These are phyloP conservation scores for Brachionichthys hirsutus DNA, from an alignment of 2,113 vertebrate genomes.

Conservation along the genomic window DNA sequence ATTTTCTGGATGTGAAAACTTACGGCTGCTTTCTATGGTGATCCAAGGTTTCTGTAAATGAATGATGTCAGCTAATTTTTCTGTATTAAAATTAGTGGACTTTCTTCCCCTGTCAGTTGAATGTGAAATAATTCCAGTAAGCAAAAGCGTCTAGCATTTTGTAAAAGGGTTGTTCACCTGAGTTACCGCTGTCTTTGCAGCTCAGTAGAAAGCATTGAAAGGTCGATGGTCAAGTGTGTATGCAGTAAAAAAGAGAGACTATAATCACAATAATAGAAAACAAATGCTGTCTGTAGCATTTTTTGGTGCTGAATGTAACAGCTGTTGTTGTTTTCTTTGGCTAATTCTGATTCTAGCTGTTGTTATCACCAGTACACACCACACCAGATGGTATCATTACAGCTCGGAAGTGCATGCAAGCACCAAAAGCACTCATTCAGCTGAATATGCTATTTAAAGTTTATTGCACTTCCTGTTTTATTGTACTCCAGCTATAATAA, in stretches of 20 bases:
- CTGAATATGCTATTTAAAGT: constrained; percentile 3
- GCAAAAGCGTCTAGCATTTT: no score
- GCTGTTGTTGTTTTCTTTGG: neutral
- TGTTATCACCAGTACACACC: neutral
- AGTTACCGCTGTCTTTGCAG: no score
- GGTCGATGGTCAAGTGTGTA: no score
- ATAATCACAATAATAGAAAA: neutral
- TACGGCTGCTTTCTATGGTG: neutral
- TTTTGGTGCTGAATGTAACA: constrained; percentile 14
- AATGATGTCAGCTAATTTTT: neutral
- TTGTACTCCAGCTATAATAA: constrained; percentile 43
- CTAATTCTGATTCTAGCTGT: no score
- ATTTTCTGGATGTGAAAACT: constrained; percentile 3
- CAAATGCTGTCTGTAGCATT: constrained; percentile 9
- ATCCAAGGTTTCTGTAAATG: constrained; percentile 9
- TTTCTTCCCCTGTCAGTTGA: no score
- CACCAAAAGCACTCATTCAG: constrained; percentile 8
- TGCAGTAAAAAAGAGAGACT: neutral
- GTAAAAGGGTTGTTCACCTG: no score
- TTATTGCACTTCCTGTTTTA: constrained; percentile 26
- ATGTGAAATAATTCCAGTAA: no score
- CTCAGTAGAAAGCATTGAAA: no score
- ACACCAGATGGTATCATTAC: constrained; percentile 16
- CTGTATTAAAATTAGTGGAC: neutral
- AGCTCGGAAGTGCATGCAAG: constrained; percentile 8